A percentile compares a stretch with the other conserved stretches of the same genome.
These are phyloP conservation scores for Diarsia mendica DNA, from an alignment of 2,888 invertebrate species.

Conservation along the genomic window DNA sequence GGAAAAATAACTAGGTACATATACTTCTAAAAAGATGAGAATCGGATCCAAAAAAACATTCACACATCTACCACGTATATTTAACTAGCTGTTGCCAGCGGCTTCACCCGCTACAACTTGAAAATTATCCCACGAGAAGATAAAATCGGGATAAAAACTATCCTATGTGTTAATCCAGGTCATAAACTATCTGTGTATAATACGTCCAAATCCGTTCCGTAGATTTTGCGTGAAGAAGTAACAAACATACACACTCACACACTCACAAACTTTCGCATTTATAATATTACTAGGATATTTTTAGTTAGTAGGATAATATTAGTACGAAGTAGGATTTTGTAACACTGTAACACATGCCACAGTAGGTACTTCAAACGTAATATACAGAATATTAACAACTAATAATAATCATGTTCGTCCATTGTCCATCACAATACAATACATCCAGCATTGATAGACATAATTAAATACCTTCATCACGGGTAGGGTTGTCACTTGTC, in stretches of 20 bases:
- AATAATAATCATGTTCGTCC: slow-evolving; percentile 52
- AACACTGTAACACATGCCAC: not conserved
- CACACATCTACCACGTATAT: not conserved
- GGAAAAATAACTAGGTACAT: not conserved
- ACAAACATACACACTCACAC: no score
- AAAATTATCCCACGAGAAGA: no score
- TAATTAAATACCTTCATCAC: slow-evolving; percentile 64
- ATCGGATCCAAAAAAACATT: not conserved
- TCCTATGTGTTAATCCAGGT: no score
- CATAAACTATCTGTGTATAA: no score
- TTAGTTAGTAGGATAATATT: no score
- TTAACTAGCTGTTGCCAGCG: no score
- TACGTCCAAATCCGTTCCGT: no score
- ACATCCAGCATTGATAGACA: slow-evolving; percentile 61
- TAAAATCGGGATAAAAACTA: no score
- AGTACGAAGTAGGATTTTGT: not conserved
- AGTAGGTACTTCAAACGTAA: slow-evolving; percentile 34
- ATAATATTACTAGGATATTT: no score
- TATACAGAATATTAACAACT: slow-evolving; percentile 37
- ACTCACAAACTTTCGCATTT: no score
- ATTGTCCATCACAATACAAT: slow-evolving; percentile 61
- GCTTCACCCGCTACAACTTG: no score
- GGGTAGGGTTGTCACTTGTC: slow-evolving; percentile 1
- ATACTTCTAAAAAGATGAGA: not conserved
- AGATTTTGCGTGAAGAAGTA: no score